phyloP scores from a whole-genome alignment of 2,888 invertebrate species.

The Steinernema carpocapsae region DNA sequence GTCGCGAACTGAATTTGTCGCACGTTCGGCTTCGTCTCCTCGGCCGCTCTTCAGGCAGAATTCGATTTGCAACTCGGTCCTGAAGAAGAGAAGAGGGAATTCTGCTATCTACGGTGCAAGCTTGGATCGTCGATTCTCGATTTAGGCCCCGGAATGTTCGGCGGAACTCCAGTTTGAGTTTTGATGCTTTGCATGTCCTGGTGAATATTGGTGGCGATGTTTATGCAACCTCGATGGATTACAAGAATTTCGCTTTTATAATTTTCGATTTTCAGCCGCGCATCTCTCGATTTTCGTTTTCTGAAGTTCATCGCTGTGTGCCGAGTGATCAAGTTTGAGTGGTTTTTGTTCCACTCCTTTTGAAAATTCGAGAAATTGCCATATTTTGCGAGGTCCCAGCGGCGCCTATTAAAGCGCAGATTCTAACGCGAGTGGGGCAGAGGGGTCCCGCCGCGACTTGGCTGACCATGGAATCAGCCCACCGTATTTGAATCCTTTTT shows the following conservation, averaged over 20 bases:
- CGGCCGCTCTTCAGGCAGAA: too few relatives aligned
- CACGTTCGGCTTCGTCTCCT: background rate
- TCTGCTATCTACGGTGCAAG: background rate
- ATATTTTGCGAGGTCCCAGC: too few relatives aligned
- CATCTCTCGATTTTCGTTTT: too few relatives aligned
- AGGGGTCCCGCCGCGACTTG: background rate
- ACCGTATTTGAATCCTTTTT: constrained; percentile 20
- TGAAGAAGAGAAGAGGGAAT: background rate
- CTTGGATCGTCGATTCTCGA: background rate
- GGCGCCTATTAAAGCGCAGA: too few relatives aligned
- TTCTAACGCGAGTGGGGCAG: background rate
- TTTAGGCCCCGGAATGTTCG: background rate
- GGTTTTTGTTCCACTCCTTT: too few relatives aligned
- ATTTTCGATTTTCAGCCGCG: too few relatives aligned
- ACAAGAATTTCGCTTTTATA: too few relatives aligned
- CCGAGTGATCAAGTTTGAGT: too few relatives aligned
- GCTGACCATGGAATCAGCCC: background rate
- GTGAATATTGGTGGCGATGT: too few relatives aligned
- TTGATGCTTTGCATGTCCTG: background rate
- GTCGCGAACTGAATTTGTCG: background rate
- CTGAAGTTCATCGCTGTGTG: too few relatives aligned
- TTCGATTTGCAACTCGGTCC: background rate
- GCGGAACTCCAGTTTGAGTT: background rate
- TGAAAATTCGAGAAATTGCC: too few relatives aligned
- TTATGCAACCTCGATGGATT: too few relatives aligned